Evolutionary conservation across 1,140 invertebrate genomes (phyloP).

Genomic region (Monochamus saltuarius): DNA sequence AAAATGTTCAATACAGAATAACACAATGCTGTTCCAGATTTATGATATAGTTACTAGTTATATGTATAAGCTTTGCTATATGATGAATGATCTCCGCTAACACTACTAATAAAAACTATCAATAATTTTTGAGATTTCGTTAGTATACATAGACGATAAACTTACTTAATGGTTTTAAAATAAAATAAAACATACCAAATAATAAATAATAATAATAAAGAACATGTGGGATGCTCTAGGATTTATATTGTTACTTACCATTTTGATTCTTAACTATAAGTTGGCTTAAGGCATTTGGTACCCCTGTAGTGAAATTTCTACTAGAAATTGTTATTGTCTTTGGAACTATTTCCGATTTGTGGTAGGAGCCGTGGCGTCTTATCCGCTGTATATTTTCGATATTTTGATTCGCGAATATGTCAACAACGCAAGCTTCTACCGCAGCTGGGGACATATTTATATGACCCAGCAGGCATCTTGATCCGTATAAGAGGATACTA

Average conservation of each 20-base stretch:
- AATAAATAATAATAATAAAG: too few species aligned
- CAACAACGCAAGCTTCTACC: conserved; percentile 45
- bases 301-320: conserved; percentile 45
- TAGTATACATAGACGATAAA: too few species aligned
- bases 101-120: too few species aligned
- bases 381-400: conserved; percentile 42
- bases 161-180: too few species aligned
- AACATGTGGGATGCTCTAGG: too few species aligned
- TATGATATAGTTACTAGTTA: too few species aligned
- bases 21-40: too few species aligned
- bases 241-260: conserved; percentile 33
- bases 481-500: conserved; percentile 38
- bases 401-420: conserved; percentile 45
- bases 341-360: conserved; percentile 38
- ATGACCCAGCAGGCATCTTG: conserved; percentile 47
- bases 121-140: too few species aligned
- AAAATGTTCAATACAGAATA: too few species aligned
- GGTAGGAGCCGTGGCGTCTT: conserved; percentile 37
- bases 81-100: too few species aligned
- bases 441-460: conserved; percentile 49
- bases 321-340: conserved; percentile 39
- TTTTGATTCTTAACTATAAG: conserved; percentile 45
- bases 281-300: conserved; percentile 46
- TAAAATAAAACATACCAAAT: too few species aligned
- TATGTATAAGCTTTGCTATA: too few species aligned